Conservation (phyloP, 2,888 invertebrate species). For the Lasioglossum calceatum region DNA sequence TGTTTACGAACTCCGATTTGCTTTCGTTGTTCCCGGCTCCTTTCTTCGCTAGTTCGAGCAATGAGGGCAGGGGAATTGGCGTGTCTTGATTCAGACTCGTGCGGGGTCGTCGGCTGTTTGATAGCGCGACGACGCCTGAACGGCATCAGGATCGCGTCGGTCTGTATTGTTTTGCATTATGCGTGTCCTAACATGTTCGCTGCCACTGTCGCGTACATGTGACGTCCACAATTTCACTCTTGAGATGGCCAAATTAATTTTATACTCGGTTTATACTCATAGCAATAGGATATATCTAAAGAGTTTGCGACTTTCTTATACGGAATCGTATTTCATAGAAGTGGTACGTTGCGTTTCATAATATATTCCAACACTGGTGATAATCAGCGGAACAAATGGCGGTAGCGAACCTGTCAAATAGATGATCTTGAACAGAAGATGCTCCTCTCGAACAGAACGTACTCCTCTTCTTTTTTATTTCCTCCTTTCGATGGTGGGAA, state of each 20-base stretch:
- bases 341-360: too few relatives aligned
- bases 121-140: background rate
- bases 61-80: background rate
- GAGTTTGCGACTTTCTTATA: background rate
- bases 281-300: background rate
- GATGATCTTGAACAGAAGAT: too few relatives aligned
- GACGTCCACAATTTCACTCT: too few relatives aligned
- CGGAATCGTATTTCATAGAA: too few relatives aligned
- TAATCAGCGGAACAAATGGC: too few relatives aligned
- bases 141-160: background rate
- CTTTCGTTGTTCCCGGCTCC: background rate
- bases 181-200: background rate
- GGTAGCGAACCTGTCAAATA: too few relatives aligned
- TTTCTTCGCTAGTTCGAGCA: background rate
- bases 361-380: too few relatives aligned
- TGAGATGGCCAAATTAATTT: background rate
- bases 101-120: background rate
- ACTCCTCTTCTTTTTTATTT: background rate
- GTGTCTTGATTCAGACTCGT: slow-evolving; percentile 1
- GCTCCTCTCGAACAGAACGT: too few relatives aligned
- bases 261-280: background rate
- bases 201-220: background rate
- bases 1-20: background rate
- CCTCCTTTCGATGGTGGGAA: background rate
- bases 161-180: background rate